Evolutionary conservation across 2,888 invertebrate genomes (phyloP).

Genomic region (Odontothrips loti): DNA sequence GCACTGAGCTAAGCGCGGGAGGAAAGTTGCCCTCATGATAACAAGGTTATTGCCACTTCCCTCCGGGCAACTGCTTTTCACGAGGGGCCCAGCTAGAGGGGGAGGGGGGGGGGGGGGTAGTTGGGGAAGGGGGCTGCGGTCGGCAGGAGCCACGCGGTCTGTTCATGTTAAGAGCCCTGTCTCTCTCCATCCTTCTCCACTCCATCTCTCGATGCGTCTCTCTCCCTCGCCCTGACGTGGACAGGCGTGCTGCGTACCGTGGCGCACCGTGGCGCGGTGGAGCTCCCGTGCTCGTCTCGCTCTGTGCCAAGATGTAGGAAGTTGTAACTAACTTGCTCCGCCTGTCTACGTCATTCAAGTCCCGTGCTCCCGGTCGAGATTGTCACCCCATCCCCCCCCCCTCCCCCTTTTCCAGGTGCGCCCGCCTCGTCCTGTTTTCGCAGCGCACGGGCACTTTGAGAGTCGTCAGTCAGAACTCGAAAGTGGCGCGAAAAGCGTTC

Average conservation of each 20-base stretch:
- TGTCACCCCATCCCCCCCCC: background rate
- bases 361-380: background rate
- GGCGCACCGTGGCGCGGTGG: background rate
- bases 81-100: too few relatives aligned
- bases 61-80: background rate
- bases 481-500: too few relatives aligned
- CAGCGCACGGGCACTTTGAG: too few relatives aligned
- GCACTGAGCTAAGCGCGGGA: conserved; percentile 12
- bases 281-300: background rate
- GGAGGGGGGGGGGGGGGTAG: background rate
- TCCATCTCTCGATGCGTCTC: background rate
- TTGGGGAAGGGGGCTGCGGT: background rate
- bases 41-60: conserved; percentile 24
- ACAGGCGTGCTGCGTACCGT: background rate
- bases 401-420: background rate
- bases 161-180: background rate
- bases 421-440: too few relatives aligned
- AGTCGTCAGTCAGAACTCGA: too few relatives aligned
- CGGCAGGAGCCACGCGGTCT: background rate
- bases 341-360: background rate
- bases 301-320: background rate
- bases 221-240: background rate
- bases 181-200: background rate
- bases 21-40: conserved; percentile 13
- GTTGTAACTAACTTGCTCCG: conserved; percentile 6